Conservation (phyloP, 2,113 vertebrate genomes). For the Rostratula benghalensis region DNA sequence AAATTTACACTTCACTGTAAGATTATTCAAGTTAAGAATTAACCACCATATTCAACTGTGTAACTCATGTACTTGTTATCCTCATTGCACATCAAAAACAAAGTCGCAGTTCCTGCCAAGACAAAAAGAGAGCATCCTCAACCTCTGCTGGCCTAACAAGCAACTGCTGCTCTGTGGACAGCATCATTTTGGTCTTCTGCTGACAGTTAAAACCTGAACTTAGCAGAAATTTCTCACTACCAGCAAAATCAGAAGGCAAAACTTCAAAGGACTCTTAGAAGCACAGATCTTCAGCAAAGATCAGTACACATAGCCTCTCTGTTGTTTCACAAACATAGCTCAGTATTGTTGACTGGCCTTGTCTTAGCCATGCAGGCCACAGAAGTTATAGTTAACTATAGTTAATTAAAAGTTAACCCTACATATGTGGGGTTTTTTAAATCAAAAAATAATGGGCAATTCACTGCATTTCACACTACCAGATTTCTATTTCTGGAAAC, state of each 20-base stretch:
- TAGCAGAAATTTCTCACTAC: neutral
- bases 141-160: neutral
- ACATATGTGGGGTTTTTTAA: neutral
- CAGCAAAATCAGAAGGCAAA: neutral
- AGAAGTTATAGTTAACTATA: neutral
- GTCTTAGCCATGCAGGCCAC: neutral
- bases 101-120: neutral
- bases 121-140: neutral
- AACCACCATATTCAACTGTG: neutral
- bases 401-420: no score
- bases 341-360: neutral
- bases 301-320: neutral
- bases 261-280: neutral
- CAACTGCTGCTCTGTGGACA: neutral
- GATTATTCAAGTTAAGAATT: conserved; percentile 30
- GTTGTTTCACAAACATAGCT: neutral
- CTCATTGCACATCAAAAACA: conserved; percentile 9
- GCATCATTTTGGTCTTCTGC: neutral
- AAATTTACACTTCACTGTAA: conserved; percentile 33
- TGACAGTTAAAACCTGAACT: neutral
- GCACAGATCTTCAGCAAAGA: neutral
- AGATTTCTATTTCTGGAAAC: conserved; percentile 69
- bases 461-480: conserved; percentile 54
- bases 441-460: conserved; percentile 44
- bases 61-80: neutral